These are phyloP conservation scores for Halcyon senegalensis DNA, from an alignment of 2,113 vertebrate species.

Conservation along the genomic window DNA sequence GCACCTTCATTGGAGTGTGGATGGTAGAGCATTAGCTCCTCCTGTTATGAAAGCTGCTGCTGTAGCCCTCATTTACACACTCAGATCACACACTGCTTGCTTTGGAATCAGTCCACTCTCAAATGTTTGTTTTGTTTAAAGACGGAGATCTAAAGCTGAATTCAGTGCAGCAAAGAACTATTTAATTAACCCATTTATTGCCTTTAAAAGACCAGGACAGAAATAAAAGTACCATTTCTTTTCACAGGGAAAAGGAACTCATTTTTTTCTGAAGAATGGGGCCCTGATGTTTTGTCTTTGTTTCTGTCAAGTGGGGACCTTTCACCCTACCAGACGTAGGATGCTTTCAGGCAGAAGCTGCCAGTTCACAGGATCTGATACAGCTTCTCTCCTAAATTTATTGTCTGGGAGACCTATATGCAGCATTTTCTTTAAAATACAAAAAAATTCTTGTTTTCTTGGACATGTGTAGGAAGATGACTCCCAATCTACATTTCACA, in stretches of 20 bases:
- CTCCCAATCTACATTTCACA: not conserved
- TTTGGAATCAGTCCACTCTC: not conserved
- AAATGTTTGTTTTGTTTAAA: not conserved
- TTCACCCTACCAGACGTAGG: not conserved
- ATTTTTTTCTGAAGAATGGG: not conserved
- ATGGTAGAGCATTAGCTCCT: not conserved
- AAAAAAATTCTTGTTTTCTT: not conserved
- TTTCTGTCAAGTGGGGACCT: not conserved
- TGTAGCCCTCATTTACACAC: not conserved
- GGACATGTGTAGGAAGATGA: not conserved
- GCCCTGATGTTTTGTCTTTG: not conserved
- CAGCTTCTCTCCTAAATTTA: not conserved
- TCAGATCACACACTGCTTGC: not conserved
- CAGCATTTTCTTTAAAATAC: not conserved
- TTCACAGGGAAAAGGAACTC: not conserved
- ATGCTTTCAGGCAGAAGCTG: not conserved
- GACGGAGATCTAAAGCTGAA: not conserved
- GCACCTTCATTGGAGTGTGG: not conserved
- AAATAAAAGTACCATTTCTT: not conserved
- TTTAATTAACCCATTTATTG: not conserved
- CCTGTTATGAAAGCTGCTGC: not conserved
- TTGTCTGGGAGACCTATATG: not conserved
- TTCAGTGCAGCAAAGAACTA: not conserved
- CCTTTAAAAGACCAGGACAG: conserved; percentile 2
- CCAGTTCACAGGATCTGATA: not conserved